Evolutionary conservation across 2,113 vertebrate species (phyloP), one percentile per base, ranked within the genome.

Genomic region (Monopterus albus): DNA sequence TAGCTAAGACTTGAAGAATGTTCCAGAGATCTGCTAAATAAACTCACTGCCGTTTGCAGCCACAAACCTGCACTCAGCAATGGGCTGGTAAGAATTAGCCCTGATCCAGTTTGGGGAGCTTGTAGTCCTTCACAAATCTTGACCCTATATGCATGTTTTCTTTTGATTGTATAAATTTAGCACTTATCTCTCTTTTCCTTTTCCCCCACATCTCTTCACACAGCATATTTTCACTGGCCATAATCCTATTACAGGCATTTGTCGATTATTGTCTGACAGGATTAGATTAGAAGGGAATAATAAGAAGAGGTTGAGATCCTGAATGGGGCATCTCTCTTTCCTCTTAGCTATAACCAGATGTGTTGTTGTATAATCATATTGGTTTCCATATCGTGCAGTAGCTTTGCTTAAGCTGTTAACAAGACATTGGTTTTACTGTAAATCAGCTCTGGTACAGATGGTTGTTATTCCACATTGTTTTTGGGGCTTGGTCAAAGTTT

Each of bases 201-300:
- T 40, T 73, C 70, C n/a, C n/a, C n/a, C n/a, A n/a, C n/a, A n/a
- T 79, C 28, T 49, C 40, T 64, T 72, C 42, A 64, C 21, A 35
- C 61, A 81, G 75, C 72, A 76, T 84, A 83, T 89, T 91, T 90
- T 85, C 83, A 55, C 61, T 79, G 63, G 43, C 68, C 60, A 38
- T 88, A 86, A 89, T 86, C 75, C 68, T 67, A 72, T 88, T 81
- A 84, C 65, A 79, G 25, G 15, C 72, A 83, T 85, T 91, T 83
- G 76, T 78, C 7, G 69, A 91, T 92, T 91, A 91, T 91, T 92
- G 88, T 90, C 71, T 25, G 46, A 86, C 52, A 73, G 87, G 85
- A 86, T 91, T 86, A 90, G 63, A 80, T 86, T 78, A 49, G 29
- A 62, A 63, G 75, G 57, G 57, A 87, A 89, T 87, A 90, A 88